Evolutionary conservation across 2,888 invertebrate genomes (phyloP).

Genomic region (Calameuta filiformis): DNA sequence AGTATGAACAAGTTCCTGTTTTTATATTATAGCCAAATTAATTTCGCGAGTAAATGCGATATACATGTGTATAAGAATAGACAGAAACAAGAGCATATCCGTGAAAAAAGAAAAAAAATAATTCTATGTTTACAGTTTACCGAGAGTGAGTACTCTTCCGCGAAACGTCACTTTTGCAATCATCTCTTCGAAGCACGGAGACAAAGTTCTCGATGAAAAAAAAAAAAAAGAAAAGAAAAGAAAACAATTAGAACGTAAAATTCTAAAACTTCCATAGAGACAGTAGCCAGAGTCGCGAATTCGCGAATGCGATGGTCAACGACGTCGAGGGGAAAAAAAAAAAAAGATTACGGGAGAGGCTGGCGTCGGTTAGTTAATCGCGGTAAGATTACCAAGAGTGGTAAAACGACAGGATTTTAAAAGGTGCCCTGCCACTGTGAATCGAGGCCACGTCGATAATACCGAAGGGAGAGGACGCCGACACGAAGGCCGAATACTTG

Average conservation of each 20-base stretch:
- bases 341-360: conserved; percentile 6
- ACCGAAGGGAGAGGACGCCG: background rate
- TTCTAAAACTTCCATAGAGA: background rate
- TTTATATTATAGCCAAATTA: background rate
- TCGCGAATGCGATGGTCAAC: background rate
- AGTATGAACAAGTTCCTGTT: background rate
- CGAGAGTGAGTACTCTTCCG: background rate
- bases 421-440: background rate
- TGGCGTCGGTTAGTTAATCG: background rate
- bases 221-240: background rate
- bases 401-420: background rate
- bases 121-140: background rate
- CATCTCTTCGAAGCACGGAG: background rate
- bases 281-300: background rate
- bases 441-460: conserved; percentile 6
- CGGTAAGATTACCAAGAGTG: background rate
- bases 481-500: background rate
- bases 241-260: too few species aligned
- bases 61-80: background rate
- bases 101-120: background rate
- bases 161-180: background rate
- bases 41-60: background rate
- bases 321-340: conserved; percentile 10
- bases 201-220: background rate
- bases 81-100: background rate